Evolutionary conservation across 1,140 invertebrate species (phyloP), one percentile per base, ranked within the genome.

Genomic region (Protaetia brevitarsis): DNA sequence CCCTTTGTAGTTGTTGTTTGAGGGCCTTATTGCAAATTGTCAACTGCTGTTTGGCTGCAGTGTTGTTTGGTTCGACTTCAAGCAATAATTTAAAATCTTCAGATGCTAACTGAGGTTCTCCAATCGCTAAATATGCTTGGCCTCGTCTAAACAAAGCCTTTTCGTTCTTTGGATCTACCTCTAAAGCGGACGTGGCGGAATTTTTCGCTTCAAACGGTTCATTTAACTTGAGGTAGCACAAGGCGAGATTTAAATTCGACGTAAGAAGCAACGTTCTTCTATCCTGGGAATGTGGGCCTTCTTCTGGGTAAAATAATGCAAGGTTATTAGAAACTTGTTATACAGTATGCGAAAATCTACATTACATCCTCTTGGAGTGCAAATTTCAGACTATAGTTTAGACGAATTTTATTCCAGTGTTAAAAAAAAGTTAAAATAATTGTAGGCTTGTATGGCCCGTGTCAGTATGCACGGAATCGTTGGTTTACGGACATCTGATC

Each of bases 121-220:
- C 88, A 3, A 94, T 75, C 0, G 81, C 86, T 30, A 95, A 74
- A 65, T 89, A 82, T 0, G 95, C 94, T 82, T 91, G 88, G 0
- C 94, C 97, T 69, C 92, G 82, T 72, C 97, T 85, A 75, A 95
- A 99, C 0, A 94, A 79, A 0, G 89, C 96, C 79, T 99, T 99
- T 3, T 93, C 89, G 81, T 93, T 97, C 6, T 87, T 84, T 0
- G 84, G 76, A 75, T 95, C 90, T 4, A 94, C 70, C 56, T 88
- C 85, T 1, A 98, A 76, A 3, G 88, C 94, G 71, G 88, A 87
- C 13, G 87, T 84, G 65, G 82, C 82, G 31, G 86, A 80, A 45
- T 89, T 84, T 66, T 87, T 87, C 1, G 91, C 93, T 66, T 92
- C 86, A 26, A 86, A 78, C 66, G 86, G 79, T 63, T 96, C 84